These are phyloP conservation scores for Lutraria rhynchaena DNA, from an alignment of 1,140 invertebrate genomes.

Conservation along the genomic window DNA sequence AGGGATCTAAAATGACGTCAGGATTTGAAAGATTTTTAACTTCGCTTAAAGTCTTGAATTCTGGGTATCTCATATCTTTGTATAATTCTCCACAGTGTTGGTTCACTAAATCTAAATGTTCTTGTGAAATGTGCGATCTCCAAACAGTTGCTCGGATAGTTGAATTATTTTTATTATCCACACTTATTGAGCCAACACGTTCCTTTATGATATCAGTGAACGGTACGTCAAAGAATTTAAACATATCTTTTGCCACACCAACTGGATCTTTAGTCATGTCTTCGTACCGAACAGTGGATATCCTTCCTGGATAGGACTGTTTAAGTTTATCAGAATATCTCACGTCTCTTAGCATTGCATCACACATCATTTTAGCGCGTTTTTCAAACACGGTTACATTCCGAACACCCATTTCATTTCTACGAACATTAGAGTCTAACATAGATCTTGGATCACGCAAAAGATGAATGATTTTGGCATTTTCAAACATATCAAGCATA, in stretches of 20 bases:
- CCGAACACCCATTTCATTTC: slow-evolving; percentile 37
- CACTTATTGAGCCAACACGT: slow-evolving; percentile 12
- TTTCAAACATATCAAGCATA: neutral
- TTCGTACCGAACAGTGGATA: slow-evolving; percentile 47
- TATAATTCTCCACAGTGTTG: slow-evolving; percentile 16
- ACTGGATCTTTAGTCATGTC: slow-evolving; percentile 33
- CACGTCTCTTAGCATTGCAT: slow-evolving; percentile 1
- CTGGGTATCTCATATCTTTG: neutral
- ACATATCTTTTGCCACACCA: neutral
- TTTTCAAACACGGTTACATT: neutral
- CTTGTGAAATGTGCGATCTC: slow-evolving; percentile 82
- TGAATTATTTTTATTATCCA: slow-evolving; percentile 1
- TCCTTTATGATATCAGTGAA: neutral
- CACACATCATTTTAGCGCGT: slow-evolving; percentile 25
- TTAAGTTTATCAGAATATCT: neutral
- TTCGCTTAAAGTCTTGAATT: neutral
- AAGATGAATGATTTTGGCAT: slow-evolving; percentile 35
- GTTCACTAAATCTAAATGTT: slow-evolving; percentile 5
- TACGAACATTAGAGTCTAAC: slow-evolving; percentile 52
- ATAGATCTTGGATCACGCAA: slow-evolving; percentile 51
- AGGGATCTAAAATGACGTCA: too few species aligned
- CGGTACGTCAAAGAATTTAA: slow-evolving; percentile 21
- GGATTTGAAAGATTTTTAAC: slow-evolving; percentile 1
- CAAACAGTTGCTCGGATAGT: slow-evolving; percentile 91
- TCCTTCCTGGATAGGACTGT: neutral